Percentiles rank a stretch among this genome's conserved stretches.
Evolutionary conservation across 2,888 invertebrate genomes (phyloP).

Genomic region (Drosophila kuntzei): DNA sequence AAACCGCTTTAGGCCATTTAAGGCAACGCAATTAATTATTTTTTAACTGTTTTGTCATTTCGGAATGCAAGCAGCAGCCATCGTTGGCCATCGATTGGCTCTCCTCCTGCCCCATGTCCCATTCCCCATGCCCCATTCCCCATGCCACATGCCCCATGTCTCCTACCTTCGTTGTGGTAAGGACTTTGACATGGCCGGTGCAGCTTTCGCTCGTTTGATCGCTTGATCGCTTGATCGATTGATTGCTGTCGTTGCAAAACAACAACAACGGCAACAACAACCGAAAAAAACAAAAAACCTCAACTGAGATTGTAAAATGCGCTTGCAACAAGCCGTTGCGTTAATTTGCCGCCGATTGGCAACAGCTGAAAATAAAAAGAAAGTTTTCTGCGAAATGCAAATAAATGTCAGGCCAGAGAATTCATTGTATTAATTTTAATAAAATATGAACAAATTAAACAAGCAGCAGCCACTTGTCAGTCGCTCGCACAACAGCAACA

Average conservation of each 20-base stretch:
- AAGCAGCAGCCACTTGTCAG: slow-evolving; percentile 50
- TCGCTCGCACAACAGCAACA: not conserved
- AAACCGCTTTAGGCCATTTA: slow-evolving; percentile 84
- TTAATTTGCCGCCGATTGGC: slow-evolving; percentile 85
- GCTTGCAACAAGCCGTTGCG: slow-evolving; percentile 83
- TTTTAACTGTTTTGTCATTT: slow-evolving; percentile 86
- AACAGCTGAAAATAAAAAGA: slow-evolving; percentile 46
- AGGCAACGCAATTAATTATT: slow-evolving; percentile 86
- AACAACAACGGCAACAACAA: slow-evolving; percentile 29
- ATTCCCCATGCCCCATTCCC: slow-evolving; percentile 9
- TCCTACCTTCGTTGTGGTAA: slow-evolving; percentile 53
- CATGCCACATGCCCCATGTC: slow-evolving; percentile 16
- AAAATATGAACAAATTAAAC: slow-evolving; percentile 50
- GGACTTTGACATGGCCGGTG: slow-evolving; percentile 79
- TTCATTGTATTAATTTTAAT: slow-evolving; percentile 32
- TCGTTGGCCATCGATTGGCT: slow-evolving; percentile 75
- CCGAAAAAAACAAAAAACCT: slow-evolving; percentile 40
- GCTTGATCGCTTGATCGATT: slow-evolving; percentile 84
- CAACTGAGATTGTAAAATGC: slow-evolving; percentile 72
- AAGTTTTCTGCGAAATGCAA: slow-evolving; percentile 67
- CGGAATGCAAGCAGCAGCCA: slow-evolving; percentile 81
- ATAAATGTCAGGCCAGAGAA: slow-evolving; percentile 36
- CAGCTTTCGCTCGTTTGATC: slow-evolving; percentile 82
- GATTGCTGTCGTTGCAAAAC: slow-evolving; percentile 78
- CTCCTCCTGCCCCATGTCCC: slow-evolving; percentile 25